Percentiles rank a stretch among this genome's conserved stretches.
phyloP scores from a whole-genome alignment of 2,113 vertebrate species.

The Serilophus lunatus region DNA sequence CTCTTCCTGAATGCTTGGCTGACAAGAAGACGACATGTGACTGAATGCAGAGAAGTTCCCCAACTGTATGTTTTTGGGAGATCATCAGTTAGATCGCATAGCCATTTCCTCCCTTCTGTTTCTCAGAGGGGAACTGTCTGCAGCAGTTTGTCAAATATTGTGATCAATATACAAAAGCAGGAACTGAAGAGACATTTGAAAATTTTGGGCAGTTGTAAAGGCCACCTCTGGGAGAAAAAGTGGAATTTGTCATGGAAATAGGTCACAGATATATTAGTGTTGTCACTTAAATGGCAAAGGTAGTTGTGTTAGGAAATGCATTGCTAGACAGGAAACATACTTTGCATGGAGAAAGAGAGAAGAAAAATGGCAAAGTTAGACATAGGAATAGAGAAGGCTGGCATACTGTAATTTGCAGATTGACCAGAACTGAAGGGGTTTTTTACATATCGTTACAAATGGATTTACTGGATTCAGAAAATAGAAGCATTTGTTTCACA shows the following conservation, averaged over 20 bases:
- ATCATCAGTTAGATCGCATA: background rate
- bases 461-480: background rate
- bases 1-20: background rate
- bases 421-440: background rate
- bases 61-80: background rate
- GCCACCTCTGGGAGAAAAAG: background rate
- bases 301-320: background rate
- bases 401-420: background rate
- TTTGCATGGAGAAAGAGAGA: background rate
- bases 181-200: background rate
- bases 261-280: background rate
- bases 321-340: background rate
- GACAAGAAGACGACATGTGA: background rate
- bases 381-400: background rate
- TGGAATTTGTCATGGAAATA: background rate
- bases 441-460: background rate
- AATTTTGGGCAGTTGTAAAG: background rate
- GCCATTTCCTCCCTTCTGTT: background rate
- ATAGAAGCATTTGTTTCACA: background rate
- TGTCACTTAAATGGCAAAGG: background rate
- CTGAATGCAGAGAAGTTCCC: background rate
- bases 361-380: background rate
- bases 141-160: background rate
- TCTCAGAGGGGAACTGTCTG: background rate
- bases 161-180: background rate